Base-by-base conservation (phyloP, 2,888 invertebrate species). In the Ornithoptera priamus region DNA sequence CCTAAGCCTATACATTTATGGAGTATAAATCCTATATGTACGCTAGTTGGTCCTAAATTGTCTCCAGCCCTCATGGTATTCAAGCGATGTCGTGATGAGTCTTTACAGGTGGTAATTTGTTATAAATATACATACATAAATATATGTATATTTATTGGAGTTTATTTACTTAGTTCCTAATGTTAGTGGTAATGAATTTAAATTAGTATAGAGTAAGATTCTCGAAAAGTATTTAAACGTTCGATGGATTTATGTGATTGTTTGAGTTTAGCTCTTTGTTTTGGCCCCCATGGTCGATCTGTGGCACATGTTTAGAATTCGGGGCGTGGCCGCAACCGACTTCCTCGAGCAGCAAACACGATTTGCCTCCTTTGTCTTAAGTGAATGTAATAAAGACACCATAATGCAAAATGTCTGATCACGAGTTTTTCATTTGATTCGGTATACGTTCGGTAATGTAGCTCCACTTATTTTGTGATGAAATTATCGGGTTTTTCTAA, bases 281-380 rank as follows among this genome's bases (percentile, higher is more conserved):
- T 64, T 56, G 64, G 57, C 46, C 56, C 67, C 67, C 67, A 70
- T 64, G 67, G 70, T 63, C 70, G 64, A 62, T 68, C 66, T 59
- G 63, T 24, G 60, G 70, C 71, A 71, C 69, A 72, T 71, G 68
- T 58, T 70, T 70, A 62, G 70, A 68, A 69, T 70, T 70, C 63
- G 68, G 74, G 77, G 76, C 68, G 74, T 73, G 75, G 72, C 65
- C 46, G 53, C 62, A 67, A 22, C 71, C 62, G 74, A 75, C 75
- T 74, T 76, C 65, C 72, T 75, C 71, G 71, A 61, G 30, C 68
- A 59, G 58, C 68, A 68, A 72, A 71, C 73, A 72, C 71, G 70
- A 69, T 57, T 71, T 69, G 70, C 73, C 74, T 39, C 39, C 30
- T 74, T 75, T 76, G 68, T 68, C 66, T 30, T 42, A 24, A 62